Evolutionary conservation across 2,888 invertebrate genomes (phyloP), one percentile per base, ranked within the genome.

Genomic region (Drosophila buzzatii): DNA sequence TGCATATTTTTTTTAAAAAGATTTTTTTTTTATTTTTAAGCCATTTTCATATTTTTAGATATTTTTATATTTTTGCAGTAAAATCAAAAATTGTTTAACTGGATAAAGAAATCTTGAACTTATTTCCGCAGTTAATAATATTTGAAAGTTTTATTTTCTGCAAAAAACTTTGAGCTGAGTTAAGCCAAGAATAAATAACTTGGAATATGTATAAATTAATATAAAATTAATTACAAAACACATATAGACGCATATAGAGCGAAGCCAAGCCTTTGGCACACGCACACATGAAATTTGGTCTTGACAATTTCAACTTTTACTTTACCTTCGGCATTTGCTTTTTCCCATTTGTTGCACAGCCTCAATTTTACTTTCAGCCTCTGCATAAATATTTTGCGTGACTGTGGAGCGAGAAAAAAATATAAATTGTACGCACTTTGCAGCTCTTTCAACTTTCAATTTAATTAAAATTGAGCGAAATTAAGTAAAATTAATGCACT

Each of bases 401-500:
- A 6, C 27, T 27, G 27, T 27, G 6, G 6, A 27, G 6, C 27
- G 27, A 27, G 27, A 27, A 27, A 27, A 27, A 27, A 27, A 27
- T 27, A 27, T 27, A 27, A 6, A 27, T 55, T 55, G 31, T 33
- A 52, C 53, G 57, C 66, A 62, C 55, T 51, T 39, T 62, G 76
- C 74, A 88, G 76, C 74, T 82, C 76, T 76, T 77, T n/a, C n/a
- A 76, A 82, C 83, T 87, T 84, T 79, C 77, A 89, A 79, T 85
- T 90, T 79, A 89, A 79, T 80, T 87, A 77, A 90, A 89, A 85
- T 76, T 84, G 84, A 70, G 77, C 63, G 57, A 71, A 57, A 60
- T 72, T 73, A 71, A 77, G 75, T 75, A 70, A 85, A 90, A 85
- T 82, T 88, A 82, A 80, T 79, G 66, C 64, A 55, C 75, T 65